These are phyloP conservation scores for Astropecten irregularis DNA, from an alignment of 53 echinoderm and acorn worm genomes.

Conservation along the genomic window DNA sequence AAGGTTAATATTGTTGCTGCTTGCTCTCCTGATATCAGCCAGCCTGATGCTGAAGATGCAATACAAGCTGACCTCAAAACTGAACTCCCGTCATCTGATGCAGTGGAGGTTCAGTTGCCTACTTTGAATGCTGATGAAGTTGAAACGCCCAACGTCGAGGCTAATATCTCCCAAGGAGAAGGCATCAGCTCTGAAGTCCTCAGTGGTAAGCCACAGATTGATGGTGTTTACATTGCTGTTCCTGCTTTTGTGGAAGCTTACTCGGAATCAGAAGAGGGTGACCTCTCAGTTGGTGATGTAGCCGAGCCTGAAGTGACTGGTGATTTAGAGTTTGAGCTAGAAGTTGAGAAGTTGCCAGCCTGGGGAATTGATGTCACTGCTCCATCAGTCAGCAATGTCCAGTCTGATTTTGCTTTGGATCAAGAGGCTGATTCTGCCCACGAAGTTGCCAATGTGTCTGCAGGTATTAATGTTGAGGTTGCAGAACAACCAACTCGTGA, in stretches of 20 bases:
- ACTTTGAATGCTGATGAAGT: not conserved
- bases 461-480: not conserved
- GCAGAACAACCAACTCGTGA: not conserved
- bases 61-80: conserved; percentile 8
- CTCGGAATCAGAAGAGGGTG: not conserved
- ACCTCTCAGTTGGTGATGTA: not conserved
- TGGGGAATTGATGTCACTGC: not conserved
- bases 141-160: not conserved
- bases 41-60: conserved; percentile 9
- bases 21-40: no score
- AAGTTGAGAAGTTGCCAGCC: not conserved
- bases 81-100: conserved; percentile 33
- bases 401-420: not conserved
- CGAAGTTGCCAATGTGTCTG: not conserved
- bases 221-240: conserved; percentile 32
- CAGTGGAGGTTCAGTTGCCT: not conserved
- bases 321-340: not conserved
- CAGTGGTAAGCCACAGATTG: conserved; percentile 9
- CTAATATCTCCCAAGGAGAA: not conserved
- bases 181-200: not conserved
- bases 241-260: conserved; percentile 35
- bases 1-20: conserved; percentile 34
- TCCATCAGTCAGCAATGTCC: not conserved
- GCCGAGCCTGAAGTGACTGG: conserved; percentile 32
- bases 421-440: not conserved